Percentiles rank a stretch among this genome's conserved stretches.
These are phyloP conservation scores for Hoplodrina blanda DNA, from an alignment of 2,888 invertebrate genomes.

Conservation along the genomic window DNA sequence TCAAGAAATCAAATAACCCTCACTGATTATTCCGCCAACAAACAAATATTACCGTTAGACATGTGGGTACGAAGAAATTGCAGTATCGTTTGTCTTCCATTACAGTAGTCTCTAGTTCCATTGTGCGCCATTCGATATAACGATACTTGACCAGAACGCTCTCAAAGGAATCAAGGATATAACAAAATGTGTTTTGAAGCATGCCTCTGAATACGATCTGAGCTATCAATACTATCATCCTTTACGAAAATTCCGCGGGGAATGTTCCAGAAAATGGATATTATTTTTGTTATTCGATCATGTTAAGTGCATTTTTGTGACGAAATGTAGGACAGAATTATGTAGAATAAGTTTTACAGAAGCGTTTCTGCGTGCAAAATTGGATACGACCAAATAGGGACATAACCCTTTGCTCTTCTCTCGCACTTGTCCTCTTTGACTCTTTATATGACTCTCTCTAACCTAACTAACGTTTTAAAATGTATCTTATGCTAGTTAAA, in stretches of 20 bases:
- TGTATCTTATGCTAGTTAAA: neutral
- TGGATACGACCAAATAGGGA: neutral
- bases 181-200: constrained; percentile 57
- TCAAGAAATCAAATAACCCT: constrained; percentile 3
- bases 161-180: constrained; percentile 49
- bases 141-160: constrained; percentile 58
- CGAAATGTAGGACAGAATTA: constrained; percentile 14
- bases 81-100: constrained; percentile 49
- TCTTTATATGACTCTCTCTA: neutral
- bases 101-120: constrained; percentile 41
- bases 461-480: neutral
- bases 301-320: constrained; percentile 38
- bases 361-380: constrained; percentile 15
- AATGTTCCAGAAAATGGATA: constrained; percentile 34
- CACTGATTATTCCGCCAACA: constrained; percentile 23
- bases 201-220: constrained; percentile 38
- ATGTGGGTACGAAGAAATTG: constrained; percentile 26
- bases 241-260: constrained; percentile 38
- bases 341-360: constrained; percentile 5
- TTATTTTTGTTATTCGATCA: constrained; percentile 44
- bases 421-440: neutral
- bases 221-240: constrained; percentile 27
- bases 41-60: constrained; percentile 26
- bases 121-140: constrained; percentile 53
- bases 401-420: neutral